A percentile compares a stretch with the other conserved stretches of the same genome.
These are phyloP conservation scores for Cuculus canorus DNA, from an alignment of 2,797 vertebrate species.

Conservation along the genomic window DNA sequence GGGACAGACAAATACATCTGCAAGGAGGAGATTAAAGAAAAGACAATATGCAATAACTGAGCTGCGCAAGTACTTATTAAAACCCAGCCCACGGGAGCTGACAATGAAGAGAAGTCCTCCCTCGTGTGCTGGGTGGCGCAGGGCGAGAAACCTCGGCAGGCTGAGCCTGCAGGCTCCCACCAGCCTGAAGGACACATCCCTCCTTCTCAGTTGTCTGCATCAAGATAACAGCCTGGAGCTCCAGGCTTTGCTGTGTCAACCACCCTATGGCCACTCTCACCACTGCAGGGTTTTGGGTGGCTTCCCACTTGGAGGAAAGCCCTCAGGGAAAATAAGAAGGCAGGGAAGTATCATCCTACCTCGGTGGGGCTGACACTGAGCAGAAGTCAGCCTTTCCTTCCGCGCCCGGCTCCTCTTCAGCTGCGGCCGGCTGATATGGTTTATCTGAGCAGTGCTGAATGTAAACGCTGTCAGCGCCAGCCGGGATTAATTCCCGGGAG, in stretches of 20 bases:
- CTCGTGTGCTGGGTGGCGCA: background rate
- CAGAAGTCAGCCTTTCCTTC: slow-evolving; percentile 54
- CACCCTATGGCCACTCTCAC: fast-evolving
- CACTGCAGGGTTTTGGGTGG: fast-evolving
- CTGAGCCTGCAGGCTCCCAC: background rate
- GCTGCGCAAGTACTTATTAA: background rate
- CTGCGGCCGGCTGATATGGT: slow-evolving; percentile 43
- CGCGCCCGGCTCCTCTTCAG: slow-evolving; percentile 47
- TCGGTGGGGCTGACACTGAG: slow-evolving; percentile 1
- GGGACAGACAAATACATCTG: background rate
- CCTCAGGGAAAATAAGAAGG: background rate
- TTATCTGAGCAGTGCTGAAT: slow-evolving; percentile 60
- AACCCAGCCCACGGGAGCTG: background rate
- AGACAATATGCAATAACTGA: no score
- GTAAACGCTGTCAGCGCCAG: slow-evolving; percentile 68
- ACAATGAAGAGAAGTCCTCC: background rate
- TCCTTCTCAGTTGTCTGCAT: background rate
- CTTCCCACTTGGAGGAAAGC: background rate
- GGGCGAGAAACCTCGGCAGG: background rate
- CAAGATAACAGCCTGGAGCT: background rate
- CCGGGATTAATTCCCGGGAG: slow-evolving; percentile 58
- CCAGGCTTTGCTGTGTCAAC: fast-evolving
- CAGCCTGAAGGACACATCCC: background rate
- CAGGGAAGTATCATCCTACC: background rate
- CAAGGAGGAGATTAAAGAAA: background rate